Evolutionary conservation across 1,140 invertebrate species (phyloP).

Genomic region (Ceratina calcarata): DNA sequence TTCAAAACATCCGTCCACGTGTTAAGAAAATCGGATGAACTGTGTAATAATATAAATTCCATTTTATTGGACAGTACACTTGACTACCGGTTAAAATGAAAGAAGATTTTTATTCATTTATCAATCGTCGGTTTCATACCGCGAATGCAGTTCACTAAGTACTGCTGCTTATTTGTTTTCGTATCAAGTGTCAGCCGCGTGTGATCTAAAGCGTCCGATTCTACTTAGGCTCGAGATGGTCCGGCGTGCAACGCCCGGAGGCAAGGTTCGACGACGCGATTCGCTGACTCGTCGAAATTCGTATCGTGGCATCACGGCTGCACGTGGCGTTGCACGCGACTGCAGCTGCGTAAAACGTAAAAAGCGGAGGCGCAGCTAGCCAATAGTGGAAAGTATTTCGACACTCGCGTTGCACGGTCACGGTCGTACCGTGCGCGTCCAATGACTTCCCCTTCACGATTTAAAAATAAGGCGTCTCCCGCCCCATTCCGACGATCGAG

Average conservation of each 20-base stretch:
- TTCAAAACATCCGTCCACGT: too few relatives aligned
- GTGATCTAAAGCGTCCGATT: neutral
- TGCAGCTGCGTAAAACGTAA: too few relatives aligned
- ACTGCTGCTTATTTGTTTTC: too few relatives aligned
- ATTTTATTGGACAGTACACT: too few relatives aligned
- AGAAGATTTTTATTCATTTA: too few relatives aligned
- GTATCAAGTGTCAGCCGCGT: too few relatives aligned
- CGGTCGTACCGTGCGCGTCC: slow-evolving; percentile 17
- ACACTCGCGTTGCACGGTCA: slow-evolving; percentile 3
- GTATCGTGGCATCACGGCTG: neutral
- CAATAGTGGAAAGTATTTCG: slow-evolving; percentile 19
- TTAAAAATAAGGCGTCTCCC: slow-evolving; percentile 12
- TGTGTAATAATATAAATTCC: too few relatives aligned
- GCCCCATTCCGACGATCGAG: neutral
- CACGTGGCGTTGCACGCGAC: slow-evolving; percentile 27
- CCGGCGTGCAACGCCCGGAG: too few relatives aligned
- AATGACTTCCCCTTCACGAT: neutral
- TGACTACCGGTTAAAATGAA: too few relatives aligned
- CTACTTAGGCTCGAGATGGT: neutral
- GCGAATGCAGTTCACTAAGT: too few relatives aligned
- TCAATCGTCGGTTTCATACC: too few relatives aligned
- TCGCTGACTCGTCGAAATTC: neutral
- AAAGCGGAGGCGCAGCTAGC: neutral
- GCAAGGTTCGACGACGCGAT: neutral
- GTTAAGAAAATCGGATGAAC: too few relatives aligned